Percentiles rank a stretch among this genome's conserved stretches.
Evolutionary conservation across 2,113 vertebrate genomes (phyloP).

Genomic region (Rhynchopsitta pachyrhyncha): DNA sequence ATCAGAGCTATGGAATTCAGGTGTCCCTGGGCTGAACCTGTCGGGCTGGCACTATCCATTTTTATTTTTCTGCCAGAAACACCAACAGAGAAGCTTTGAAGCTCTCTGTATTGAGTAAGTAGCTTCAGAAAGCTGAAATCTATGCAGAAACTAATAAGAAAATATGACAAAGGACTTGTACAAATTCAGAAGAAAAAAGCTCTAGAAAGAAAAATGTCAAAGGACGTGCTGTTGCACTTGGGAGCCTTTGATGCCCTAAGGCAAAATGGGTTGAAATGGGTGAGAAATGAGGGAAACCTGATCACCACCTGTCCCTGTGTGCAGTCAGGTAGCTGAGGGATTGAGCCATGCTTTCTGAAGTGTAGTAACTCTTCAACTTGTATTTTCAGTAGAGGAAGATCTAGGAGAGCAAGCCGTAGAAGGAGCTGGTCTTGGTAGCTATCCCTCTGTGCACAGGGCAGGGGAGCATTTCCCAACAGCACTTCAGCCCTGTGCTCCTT

Average conservation of each 20-base stretch:
- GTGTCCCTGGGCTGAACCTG: neutral
- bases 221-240: neutral
- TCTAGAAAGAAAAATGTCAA: neutral
- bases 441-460: neutral
- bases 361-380: neutral
- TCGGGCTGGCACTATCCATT: neutral
- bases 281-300: neutral
- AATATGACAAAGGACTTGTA: neutral
- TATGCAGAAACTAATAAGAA: neutral
- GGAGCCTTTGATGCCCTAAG: neutral
- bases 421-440: neutral
- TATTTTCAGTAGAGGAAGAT: neutral
- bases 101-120: neutral
- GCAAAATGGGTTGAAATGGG: neutral
- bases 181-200: neutral
- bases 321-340: neutral
- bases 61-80: neutral
- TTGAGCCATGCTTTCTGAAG: neutral
- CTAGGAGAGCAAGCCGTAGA: neutral
- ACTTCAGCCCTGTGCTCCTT: neutral
- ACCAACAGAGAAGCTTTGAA: neutral
- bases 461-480: neutral
- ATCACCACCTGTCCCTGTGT: neutral
- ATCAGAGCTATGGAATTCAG: neutral
- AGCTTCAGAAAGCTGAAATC: neutral